Evolutionary conservation across 2,888 invertebrate genomes (phyloP).

Genomic region (Conistra vaccinii): DNA sequence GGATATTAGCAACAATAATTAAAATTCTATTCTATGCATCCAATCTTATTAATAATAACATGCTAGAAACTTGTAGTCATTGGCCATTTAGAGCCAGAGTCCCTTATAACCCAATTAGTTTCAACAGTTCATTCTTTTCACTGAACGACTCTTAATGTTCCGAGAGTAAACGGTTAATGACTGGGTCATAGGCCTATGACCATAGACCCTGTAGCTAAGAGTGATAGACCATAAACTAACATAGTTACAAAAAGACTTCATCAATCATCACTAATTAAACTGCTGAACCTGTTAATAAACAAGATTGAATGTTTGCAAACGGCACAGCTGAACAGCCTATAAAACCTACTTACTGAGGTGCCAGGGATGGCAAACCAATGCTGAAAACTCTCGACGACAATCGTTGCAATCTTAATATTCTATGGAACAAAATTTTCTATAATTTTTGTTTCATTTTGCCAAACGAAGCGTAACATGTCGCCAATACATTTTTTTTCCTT

Average conservation of each 20-base stretch:
- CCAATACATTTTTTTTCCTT: neutral
- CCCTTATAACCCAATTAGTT: too few species aligned
- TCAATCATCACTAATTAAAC: constrained; percentile 44
- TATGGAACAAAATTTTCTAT: too few species aligned
- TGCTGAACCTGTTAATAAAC: constrained; percentile 31
- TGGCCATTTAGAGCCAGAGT: neutral
- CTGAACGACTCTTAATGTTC: too few species aligned
- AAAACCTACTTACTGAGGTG: constrained; percentile 14
- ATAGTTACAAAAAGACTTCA: constrained; percentile 10
- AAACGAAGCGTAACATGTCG: too few species aligned
- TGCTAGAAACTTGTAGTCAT: neutral
- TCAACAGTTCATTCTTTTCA: neutral
- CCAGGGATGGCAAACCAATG: constrained; percentile 9
- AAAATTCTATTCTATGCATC: neutral
- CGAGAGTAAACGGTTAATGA: neutral
- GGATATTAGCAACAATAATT: too few species aligned
- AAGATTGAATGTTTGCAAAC: constrained; percentile 44
- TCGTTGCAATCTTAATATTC: neutral
- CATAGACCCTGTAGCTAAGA: neutral
- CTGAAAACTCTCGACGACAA: neutral
- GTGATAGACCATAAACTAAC: constrained; percentile 1
- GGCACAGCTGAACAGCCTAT: constrained; percentile 23
- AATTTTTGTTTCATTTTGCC: too few species aligned
- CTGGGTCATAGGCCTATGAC: neutral
- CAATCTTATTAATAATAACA: neutral